These are phyloP conservation scores for Pteronura brasiliensis DNA, from an alignment of 2,113 vertebrate species.

Conservation along the genomic window DNA sequence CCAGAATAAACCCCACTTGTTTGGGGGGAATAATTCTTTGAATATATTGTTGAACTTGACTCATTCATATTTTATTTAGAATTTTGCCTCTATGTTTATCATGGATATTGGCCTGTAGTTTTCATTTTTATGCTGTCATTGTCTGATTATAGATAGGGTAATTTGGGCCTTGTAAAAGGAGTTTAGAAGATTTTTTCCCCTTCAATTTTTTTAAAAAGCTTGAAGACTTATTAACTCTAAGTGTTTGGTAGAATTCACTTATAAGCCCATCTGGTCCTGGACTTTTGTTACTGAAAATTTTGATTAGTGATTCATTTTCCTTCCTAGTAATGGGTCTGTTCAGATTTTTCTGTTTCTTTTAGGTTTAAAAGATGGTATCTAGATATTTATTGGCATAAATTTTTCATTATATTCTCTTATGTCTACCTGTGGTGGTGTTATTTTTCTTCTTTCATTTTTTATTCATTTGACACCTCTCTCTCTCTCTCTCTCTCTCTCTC, in stretches of 20 bases:
- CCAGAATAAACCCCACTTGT: background rate
- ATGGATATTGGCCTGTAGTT: background rate
- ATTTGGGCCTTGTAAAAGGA: background rate
- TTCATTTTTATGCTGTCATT: background rate
- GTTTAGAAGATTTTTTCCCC: background rate
- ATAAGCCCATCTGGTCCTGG: background rate
- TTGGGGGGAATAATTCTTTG: background rate
- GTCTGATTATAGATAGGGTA: background rate
- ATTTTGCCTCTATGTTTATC: background rate
- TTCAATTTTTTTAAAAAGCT: background rate
- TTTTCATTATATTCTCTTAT: background rate
- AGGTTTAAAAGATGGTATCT: background rate
- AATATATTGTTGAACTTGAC: background rate
- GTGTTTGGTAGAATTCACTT: background rate
- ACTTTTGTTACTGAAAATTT: background rate
- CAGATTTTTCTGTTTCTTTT: background rate
- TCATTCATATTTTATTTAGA: background rate
- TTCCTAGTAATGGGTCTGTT: background rate
- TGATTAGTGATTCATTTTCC: background rate
- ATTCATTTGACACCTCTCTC: background rate
- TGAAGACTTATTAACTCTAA: background rate
- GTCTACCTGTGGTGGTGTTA: background rate
- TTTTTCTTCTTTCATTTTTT: background rate
- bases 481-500: background rate
- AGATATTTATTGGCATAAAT: background rate